phyloP scores from a whole-genome alignment of 2,113 vertebrate species.

The Istiophorus platypterus region DNA sequence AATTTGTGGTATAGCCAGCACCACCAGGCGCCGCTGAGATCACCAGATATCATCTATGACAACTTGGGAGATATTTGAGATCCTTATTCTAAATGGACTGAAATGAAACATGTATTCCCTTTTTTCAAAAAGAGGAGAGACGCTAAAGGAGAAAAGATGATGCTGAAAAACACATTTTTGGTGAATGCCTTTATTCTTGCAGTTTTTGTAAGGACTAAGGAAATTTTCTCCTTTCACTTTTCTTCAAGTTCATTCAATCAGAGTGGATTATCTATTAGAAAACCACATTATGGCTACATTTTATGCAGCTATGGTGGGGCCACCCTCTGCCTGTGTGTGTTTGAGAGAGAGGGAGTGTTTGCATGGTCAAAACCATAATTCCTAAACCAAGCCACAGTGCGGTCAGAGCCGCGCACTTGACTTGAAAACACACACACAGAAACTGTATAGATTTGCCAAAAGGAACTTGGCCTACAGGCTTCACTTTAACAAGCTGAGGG shows the following conservation, averaged over 20 bases:
- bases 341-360: conserved; percentile 62
- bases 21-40: conserved; percentile 47
- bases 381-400: conserved; percentile 62
- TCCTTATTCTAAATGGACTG: background rate
- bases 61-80: conserved; percentile 84
- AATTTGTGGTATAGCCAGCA: conserved; percentile 65
- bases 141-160: background rate
- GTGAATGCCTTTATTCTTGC: background rate
- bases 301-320: conserved; percentile 29
- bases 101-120: background rate
- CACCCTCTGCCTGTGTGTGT: conserved; percentile 45
- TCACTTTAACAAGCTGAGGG: conserved; percentile 52
- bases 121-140: background rate
- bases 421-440: conserved; percentile 36
- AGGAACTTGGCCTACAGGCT: conserved; percentile 25
- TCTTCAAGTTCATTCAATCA: conserved; percentile 10
- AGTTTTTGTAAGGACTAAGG: conserved; percentile 2
- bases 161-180: background rate
- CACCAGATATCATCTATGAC: conserved; percentile 86
- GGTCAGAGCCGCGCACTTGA: conserved; percentile 62
- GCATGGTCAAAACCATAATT: conserved; percentile 74
- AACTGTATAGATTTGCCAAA: conserved; percentile 39
- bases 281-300: conserved; percentile 36
- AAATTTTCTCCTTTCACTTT: conserved; percentile 22
- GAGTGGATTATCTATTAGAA: conserved; percentile 42